Evolutionary conservation across 2,888 invertebrate species (phyloP), one percentile per base, ranked within the genome.

Genomic region (Cheilosia pagana): DNA sequence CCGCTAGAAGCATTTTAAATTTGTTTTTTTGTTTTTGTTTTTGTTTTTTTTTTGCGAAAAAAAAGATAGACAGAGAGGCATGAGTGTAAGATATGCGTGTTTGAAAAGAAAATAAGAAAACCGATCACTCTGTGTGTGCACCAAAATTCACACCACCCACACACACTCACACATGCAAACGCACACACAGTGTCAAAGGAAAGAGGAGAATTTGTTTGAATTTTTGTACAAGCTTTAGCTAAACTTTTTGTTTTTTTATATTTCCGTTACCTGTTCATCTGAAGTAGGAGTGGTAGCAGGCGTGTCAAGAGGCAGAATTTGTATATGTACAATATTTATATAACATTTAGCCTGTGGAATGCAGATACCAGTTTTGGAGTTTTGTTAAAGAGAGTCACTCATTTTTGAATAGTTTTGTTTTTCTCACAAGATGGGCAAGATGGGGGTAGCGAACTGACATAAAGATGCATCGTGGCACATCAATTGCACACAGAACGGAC

Each of bases 311-410:
- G 90, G 90, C 88, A 91, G 89, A 83, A 91, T 88, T 87, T 89
- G 91, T 82, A 91, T 90, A 88, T 91, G 90, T 88, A 91, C 91
- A 90, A 91, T 88, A 88, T 89, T 90, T 89, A 91, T 91, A 87
- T 63, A 85, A 60, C 67, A 75, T 67, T 88, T 90, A 75, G 90
- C 91, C 91, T 91, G 91, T 88, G 89, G 89, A 87, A 78, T 87
- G 81, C 82, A 87, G 78, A 87, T 87, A 85, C 78, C 31, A 82
- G 55, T 86, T 28, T 28, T 74, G 83, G 53, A 67, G 67, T 75
- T 85, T 78, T 45, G 59, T 85, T 81, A 81, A 67, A 65, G 21
- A 8, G 12, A 12, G 14, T 77, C 63, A 81, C 70, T 82, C 77
- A 77, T 62, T 62, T 48, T 62, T 48, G n/a, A 48, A 48, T 41